Conservation (phyloP, 2,888 invertebrate species). For the Cabera pusaria region DNA sequence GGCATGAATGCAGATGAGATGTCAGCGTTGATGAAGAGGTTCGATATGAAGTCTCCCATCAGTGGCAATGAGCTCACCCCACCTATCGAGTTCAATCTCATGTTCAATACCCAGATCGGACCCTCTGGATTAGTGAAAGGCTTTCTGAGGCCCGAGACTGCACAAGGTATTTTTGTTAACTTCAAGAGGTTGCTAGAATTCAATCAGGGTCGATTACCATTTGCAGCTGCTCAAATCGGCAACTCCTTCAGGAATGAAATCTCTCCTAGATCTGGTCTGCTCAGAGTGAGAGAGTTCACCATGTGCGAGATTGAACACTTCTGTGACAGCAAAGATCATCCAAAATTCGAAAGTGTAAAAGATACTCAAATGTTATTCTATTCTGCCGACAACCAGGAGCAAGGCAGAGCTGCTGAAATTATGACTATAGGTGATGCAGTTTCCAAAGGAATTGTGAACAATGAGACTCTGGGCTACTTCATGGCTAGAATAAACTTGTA, state of each 20-base stretch:
- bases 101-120: constrained; percentile 99
- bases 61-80: constrained; percentile 97
- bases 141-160: constrained; percentile 98
- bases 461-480: constrained; percentile 98
- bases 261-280: constrained; percentile 97
- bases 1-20: constrained; percentile 96
- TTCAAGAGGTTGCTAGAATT: constrained; percentile 98
- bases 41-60: constrained; percentile 96
- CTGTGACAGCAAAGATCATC: constrained; percentile 97
- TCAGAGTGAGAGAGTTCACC: constrained; percentile 98
- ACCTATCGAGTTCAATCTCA: constrained; percentile 99
- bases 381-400: constrained; percentile 98
- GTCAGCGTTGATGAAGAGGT: constrained; percentile 92
- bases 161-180: constrained; percentile 99
- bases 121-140: constrained; percentile 97
- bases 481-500: constrained; percentile 97
- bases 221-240: constrained; percentile 99
- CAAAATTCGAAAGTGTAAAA: constrained; percentile 92
- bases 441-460: constrained; percentile 92
- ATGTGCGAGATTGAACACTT: constrained; percentile 99
- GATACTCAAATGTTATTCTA: constrained; percentile 92
- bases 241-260: constrained; percentile 99
- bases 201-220: constrained; percentile 97
- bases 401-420: constrained; percentile 93
- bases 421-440: constrained; percentile 96